These are phyloP conservation scores for Metallyticus violacea DNA, from an alignment of 2,888 invertebrate species.

Conservation along the genomic window DNA sequence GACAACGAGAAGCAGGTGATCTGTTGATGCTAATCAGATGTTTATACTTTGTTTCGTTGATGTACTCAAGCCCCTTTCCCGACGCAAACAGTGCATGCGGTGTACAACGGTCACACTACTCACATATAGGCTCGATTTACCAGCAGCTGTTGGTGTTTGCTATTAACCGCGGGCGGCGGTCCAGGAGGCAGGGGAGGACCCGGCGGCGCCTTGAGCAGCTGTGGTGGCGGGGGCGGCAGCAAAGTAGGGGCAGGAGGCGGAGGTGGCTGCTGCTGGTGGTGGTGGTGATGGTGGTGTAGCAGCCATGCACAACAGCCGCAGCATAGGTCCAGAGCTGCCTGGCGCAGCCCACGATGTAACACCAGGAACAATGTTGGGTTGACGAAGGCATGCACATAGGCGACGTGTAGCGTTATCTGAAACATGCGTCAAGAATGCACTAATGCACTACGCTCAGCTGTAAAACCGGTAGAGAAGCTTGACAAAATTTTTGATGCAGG, in stretches of 20 bases:
- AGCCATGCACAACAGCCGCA: constrained; percentile 61
- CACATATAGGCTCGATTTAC: constrained; percentile 56
- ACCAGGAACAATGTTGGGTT: constrained; percentile 78
- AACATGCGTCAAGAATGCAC: neutral
- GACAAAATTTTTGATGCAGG: too few relatives aligned
- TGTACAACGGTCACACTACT: constrained; percentile 45
- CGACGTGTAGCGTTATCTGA: constrained; percentile 82
- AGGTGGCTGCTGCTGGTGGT: constrained; percentile 53
- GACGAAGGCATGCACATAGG: constrained; percentile 82
- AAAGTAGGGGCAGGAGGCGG: constrained; percentile 35
- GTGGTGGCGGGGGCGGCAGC: constrained; percentile 28
- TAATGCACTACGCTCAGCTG: too few relatives aligned
- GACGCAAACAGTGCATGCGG: constrained; percentile 42
- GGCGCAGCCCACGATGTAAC: constrained; percentile 70
- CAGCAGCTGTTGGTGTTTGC: constrained; percentile 40
- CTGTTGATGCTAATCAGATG: too few relatives aligned
- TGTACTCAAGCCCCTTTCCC: constrained; percentile 53
- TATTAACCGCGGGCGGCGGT: constrained; percentile 39
- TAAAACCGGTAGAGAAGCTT: too few relatives aligned
- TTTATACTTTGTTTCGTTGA: neutral
- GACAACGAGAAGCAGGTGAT: too few relatives aligned
- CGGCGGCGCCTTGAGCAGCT: constrained; percentile 34
- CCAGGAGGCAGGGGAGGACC: constrained; percentile 42
- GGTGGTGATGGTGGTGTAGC: constrained; percentile 40
- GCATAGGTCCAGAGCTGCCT: constrained; percentile 69